These are phyloP conservation scores for Collichthys lucidus DNA, from an alignment of 2,113 vertebrate genomes.

Conservation along the genomic window DNA sequence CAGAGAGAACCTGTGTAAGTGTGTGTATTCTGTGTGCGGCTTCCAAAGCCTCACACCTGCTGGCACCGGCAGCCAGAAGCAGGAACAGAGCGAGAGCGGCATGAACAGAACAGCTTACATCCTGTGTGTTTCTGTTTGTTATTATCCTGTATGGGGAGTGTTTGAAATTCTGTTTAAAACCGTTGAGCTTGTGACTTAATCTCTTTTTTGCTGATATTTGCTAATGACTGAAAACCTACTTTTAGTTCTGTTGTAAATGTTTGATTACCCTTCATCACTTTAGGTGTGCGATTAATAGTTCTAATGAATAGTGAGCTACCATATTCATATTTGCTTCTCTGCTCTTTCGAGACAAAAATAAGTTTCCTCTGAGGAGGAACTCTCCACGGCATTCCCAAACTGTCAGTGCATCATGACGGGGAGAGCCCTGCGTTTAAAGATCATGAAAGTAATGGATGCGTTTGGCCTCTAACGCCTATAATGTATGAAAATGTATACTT, in stretches of 20 bases:
- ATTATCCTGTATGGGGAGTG: not conserved
- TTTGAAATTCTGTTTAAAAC: not conserved
- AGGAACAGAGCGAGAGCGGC: not conserved
- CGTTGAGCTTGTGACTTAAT: not conserved
- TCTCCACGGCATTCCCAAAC: not conserved
- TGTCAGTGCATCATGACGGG: not conserved
- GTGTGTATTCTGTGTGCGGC: slow-evolving; percentile 26
- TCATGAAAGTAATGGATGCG: not conserved
- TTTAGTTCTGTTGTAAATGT: not conserved
- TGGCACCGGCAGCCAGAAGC: not conserved
- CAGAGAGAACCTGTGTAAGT: slow-evolving; percentile 30
- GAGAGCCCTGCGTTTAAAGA: not conserved
- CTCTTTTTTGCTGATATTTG: not conserved
- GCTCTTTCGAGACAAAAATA: not conserved
- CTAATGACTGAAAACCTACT: not conserved
- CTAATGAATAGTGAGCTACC: too few species aligned
- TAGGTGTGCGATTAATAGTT: not conserved
- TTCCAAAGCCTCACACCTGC: slow-evolving; percentile 23
- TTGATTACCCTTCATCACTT: not conserved
- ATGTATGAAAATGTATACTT: not conserved
- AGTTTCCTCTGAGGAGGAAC: not conserved
- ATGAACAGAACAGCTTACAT: not conserved
- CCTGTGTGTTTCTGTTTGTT: not conserved
- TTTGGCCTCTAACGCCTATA: not conserved
- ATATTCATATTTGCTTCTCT: not conserved